Conservation (phyloP, 2,113 vertebrate genomes). For the Callopanchax toddi region DNA sequence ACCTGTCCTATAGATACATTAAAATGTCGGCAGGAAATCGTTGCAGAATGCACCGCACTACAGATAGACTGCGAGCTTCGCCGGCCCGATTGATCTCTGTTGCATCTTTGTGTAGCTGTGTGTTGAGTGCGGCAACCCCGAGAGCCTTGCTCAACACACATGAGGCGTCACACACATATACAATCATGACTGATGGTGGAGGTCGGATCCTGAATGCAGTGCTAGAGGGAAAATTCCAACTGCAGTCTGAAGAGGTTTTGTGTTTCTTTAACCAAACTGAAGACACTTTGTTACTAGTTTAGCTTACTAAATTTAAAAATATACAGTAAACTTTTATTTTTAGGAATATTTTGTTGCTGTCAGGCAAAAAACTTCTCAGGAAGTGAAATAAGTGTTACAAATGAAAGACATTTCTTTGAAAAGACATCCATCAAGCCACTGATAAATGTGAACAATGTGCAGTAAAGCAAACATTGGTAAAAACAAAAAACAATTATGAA, state of each 20-base stretch:
- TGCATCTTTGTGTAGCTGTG: constrained; percentile 44
- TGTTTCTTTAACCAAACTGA: not conserved
- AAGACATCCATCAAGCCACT: no score
- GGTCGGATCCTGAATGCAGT: not conserved
- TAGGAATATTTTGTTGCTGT: no score
- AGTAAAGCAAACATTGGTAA: no score
- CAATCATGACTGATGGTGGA: not conserved
- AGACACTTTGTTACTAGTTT: not conserved
- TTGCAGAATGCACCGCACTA: constrained; percentile 72
- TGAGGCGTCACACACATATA: constrained; percentile 12
- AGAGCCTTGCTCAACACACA: constrained; percentile 28
- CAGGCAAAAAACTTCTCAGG: no score
- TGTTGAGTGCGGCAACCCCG: constrained; percentile 21
- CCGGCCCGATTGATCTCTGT: constrained; percentile 69
- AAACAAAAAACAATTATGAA: no score
- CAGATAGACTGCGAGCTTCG: constrained; percentile 65
- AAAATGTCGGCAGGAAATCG: constrained; percentile 81
- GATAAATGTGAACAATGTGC: no score
- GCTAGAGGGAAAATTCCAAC: not conserved
- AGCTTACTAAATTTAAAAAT: no score
- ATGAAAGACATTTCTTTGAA: no score
- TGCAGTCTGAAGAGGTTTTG: not conserved
- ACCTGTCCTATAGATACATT: constrained; percentile 78
- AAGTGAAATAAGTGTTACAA: no score
- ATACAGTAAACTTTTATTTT: no score